Conservation (phyloP, 2,113 vertebrate genomes). For the Corythoichthys intestinalis region DNA sequence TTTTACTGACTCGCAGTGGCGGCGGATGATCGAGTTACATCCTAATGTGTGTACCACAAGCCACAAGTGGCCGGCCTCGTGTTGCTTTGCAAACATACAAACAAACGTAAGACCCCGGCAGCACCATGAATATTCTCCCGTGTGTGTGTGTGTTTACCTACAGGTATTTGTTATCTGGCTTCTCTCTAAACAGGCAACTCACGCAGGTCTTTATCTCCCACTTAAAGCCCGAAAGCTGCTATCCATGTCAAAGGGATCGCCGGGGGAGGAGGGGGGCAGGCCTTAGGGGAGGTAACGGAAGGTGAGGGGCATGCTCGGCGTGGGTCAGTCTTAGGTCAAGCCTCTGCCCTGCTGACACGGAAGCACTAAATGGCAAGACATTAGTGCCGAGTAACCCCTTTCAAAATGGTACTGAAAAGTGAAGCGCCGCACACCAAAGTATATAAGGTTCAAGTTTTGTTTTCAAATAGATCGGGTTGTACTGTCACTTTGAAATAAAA, state of each 20-base stretch:
- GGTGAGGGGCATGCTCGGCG: conserved; percentile 20
- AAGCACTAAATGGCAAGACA: conserved; percentile 7
- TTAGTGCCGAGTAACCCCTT: conserved; percentile 8
- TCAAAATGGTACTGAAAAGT: neutral
- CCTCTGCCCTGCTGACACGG: conserved; percentile 44
- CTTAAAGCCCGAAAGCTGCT: conserved; percentile 79
- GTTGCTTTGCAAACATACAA: conserved; percentile 58
- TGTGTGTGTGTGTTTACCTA: conserved; percentile 51
- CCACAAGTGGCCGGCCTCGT: conserved; percentile 47
- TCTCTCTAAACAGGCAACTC: conserved; percentile 50
- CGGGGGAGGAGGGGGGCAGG: conserved; percentile 51
- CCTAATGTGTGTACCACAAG: conserved; percentile 52
- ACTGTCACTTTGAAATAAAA: no score
- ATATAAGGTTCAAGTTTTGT: neutral
- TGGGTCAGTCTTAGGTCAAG: conserved; percentile 86
- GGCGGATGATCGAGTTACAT: conserved; percentile 72
- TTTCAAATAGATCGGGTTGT: no score
- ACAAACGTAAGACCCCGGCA: conserved; percentile 36
- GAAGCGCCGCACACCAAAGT: neutral
- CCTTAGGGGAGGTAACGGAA: conserved; percentile 6
- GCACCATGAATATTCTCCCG: conserved; percentile 40
- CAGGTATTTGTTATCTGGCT: conserved; percentile 63
- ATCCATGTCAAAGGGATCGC: conserved; percentile 84
- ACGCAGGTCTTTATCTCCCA: conserved; percentile 65
- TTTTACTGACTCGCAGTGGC: conserved; percentile 58